Base-by-base conservation (phyloP, 2,797 vertebrate species). In the Mus minutoides region DNA sequence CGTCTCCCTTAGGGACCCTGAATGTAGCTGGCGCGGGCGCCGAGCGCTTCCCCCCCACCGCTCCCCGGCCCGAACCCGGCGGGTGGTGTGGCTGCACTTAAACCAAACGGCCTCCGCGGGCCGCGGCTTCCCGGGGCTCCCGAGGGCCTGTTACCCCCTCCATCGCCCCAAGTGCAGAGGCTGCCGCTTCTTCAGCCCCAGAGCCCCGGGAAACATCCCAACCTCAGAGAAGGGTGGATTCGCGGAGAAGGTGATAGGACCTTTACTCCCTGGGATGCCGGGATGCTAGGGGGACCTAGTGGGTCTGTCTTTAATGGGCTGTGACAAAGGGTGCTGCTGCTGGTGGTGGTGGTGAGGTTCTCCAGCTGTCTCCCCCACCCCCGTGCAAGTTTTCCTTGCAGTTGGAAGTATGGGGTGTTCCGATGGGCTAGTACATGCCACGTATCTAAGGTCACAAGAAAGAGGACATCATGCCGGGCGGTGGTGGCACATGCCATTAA, bases 21-120 rank as follows among this genome's bases (percentile, higher is more conserved):
- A 43, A 84, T 46, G 12, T 10, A 43, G 75, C 22, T 40, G 76
- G 46, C 49, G n/a, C 73, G 26, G 43, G 80, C 14, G 0, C 77
- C 3, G 54, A 83, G 73, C 49, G 79, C 31, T 12, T 31, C 6
- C 34, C 22, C 86, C 62, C 26, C n/a, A 4, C 13, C 73, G 2
- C 43, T 16, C 85, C 69, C 31, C n/a, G 4, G 21, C 64, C 9
- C 22, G 76, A 31, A 16, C 60, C 83, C 31, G 46, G 69, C 56
- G 4, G 92, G 86, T 91, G 97, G 95, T 79, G 79, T 54, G 67
- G n/a, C 96, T 92, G 64, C 52, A 26, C 90, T 91, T 88, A 96
- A 97, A 76, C 54, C 49, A 62, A 96, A 97, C 97, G 58, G 88
- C 91, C 79, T n/a, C 31, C 54, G 43, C 54, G 3, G 92, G 86